Percentiles rank a stretch among this genome's conserved stretches.
These are phyloP conservation scores for Brachionus paranguensis DNA, from an alignment of 1,140 invertebrate genomes.

Conservation along the genomic window DNA sequence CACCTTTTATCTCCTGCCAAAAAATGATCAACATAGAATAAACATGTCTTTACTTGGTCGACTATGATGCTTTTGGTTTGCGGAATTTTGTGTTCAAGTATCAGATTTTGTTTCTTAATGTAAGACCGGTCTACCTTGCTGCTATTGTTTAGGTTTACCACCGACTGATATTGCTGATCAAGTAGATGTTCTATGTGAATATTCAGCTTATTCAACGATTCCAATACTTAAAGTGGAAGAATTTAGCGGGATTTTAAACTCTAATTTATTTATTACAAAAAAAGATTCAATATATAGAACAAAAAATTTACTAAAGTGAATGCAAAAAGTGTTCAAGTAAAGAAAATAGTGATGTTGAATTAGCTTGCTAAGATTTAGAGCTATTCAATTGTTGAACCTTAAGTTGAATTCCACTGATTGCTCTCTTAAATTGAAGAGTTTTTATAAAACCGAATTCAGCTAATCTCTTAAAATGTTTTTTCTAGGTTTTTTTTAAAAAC, in stretches of 20 bases:
- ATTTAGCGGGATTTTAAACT: background rate
- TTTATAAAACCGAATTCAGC: background rate
- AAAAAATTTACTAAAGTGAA: background rate
- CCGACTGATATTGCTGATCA: background rate
- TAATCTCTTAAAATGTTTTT: background rate
- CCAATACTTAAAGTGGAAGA: background rate
- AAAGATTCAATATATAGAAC: background rate
- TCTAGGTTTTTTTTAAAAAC: background rate
- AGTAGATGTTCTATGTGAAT: background rate
- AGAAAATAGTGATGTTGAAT: conserved; percentile 21
- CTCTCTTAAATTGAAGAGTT: background rate
- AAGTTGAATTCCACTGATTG: background rate
- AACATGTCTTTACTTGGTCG: conserved; percentile 17
- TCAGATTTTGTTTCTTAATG: background rate
- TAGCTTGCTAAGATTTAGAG: background rate
- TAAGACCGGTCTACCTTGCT: background rate
- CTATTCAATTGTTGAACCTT: no score
- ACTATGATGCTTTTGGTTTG: background rate
- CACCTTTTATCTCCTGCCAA: background rate
- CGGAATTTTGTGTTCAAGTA: background rate
- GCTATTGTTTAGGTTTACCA: background rate
- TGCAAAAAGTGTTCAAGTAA: background rate
- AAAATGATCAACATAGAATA: background rate
- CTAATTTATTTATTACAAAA: conserved; percentile 11
- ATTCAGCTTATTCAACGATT: conserved; percentile 14